Evolutionary conservation across 2,113 vertebrate genomes (phyloP).

Genomic region (Acrocephalus kingi): DNA sequence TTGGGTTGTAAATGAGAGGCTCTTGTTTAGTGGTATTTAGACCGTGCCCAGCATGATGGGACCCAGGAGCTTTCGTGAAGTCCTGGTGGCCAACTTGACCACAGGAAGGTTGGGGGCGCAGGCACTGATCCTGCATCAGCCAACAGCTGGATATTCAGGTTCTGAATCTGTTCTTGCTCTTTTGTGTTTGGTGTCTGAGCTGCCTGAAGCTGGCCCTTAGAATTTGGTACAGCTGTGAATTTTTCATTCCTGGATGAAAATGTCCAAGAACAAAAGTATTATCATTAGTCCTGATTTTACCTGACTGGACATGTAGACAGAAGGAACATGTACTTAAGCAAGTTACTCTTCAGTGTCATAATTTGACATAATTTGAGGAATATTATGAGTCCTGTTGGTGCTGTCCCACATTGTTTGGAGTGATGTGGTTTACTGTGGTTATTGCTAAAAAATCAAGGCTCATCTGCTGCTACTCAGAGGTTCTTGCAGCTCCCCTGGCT

Average conservation of each 20-base stretch:
- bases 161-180: not conserved
- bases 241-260: not conserved
- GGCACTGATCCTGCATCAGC: not conserved
- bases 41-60: not conserved
- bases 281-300: not conserved
- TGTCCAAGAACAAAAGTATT: not conserved
- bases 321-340: not conserved
- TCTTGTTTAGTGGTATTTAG: not conserved
- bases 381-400: not conserved
- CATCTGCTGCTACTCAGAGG: not conserved
- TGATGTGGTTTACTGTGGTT: not conserved
- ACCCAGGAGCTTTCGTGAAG: not conserved
- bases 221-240: not conserved
- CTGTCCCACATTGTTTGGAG: not conserved
- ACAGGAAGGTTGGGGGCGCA: too few relatives aligned
- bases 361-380: not conserved
- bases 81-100: not conserved
- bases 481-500: not conserved
- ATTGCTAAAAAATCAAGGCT: not conserved
- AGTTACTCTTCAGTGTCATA: not conserved
- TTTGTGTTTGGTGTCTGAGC: not conserved
- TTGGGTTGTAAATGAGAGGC: not conserved
- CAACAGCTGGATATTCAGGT: not conserved
- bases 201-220: not conserved
- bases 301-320: not conserved